These are phyloP conservation scores for Stigmatopora argus DNA, from an alignment of 2,113 vertebrate species.

Conservation along the genomic window DNA sequence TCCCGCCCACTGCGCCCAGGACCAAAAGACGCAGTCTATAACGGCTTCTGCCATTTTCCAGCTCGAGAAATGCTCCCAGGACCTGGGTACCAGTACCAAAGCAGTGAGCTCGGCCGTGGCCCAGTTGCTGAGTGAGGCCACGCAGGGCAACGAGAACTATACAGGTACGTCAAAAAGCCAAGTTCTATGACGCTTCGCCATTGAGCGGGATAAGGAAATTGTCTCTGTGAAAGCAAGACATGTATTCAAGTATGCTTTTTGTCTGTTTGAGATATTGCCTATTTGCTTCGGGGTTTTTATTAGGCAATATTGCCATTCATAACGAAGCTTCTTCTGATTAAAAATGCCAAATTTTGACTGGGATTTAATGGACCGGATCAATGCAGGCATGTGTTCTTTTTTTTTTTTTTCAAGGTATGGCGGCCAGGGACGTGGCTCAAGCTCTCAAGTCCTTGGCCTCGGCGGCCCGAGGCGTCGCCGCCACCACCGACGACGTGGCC, in stretches of 20 bases:
- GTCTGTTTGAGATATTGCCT: too few species aligned
- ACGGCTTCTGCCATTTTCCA: constrained; percentile 37
- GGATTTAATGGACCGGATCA: not conserved
- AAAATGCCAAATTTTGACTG: too few species aligned
- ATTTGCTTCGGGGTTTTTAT: too few species aligned
- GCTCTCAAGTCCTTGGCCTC: constrained; percentile 84
- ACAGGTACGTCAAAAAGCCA: constrained; percentile 72
- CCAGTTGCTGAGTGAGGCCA: constrained; percentile 87
- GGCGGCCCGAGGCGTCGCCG: constrained; percentile 84
- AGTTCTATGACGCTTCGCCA: too few species aligned
- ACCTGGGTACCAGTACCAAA: constrained; percentile 90
- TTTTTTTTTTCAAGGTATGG: constrained; percentile 74
- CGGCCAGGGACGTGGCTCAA: constrained; percentile 90
- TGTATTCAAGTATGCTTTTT: too few species aligned
- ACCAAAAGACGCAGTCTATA: not conserved
- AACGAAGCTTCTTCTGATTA: too few species aligned
- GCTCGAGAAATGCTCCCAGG: constrained; percentile 93
- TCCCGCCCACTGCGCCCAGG: not conserved
- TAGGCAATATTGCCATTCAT: too few species aligned
- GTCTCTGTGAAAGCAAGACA: too few species aligned
- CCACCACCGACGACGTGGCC: constrained; percentile 73
- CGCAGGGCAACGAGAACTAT: constrained; percentile 97
- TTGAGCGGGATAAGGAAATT: too few species aligned
- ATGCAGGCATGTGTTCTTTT: not conserved
- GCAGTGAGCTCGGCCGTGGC: constrained; percentile 90